Evolutionary conservation across 2,797 vertebrate species (phyloP), one percentile per base, ranked within the genome.

Genomic region (Lutjanus argentimaculatus): DNA sequence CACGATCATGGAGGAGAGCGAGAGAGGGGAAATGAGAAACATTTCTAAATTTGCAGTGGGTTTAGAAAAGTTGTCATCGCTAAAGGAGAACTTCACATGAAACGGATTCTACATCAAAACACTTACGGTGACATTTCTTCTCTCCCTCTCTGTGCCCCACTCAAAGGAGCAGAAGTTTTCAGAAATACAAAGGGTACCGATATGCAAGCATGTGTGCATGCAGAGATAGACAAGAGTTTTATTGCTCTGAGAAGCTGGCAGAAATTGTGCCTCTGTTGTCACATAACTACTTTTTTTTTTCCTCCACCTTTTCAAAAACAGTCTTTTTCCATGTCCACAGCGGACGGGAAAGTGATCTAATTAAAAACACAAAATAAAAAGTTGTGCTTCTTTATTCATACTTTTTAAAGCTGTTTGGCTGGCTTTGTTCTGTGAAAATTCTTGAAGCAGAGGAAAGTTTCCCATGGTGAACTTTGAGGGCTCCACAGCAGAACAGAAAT

Each of bases 11-110:
- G 88, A 81, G 83, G 80, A 85, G 89, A 76, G 89, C 13, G 72
- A 70, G 85, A 81, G 83, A 82, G 82, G 85, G 86, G 89, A 86
- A 90, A 90, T 90, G 91, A 93, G 93, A 91, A 93, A 93, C 93
- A 93, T 91, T 93, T 93, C 92, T 94, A 94, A 93, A 95, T 94
- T 95, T 94, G 92, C 93, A 91, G 92, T 92, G 89, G 92, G 91
- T 94, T 95, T 93, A 94, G 92, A 94, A 95, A 96, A 96, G 94
- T 95, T 95, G 92, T 94, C 93, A 91, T 92, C 90, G 86, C 93
- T 93, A 95, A 94, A 94, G 94, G 93, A 93, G 94, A 95, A 96
- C 95, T 96, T 94, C 91, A 95, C 93, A 95, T 95, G 89, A 96
- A 95, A 95, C 91, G 92, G 88, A 91, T 94, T 91, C 92, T 70